These are phyloP conservation scores for Octodonta nipae DNA, from an alignment of 2,888 invertebrate genomes.

Conservation along the genomic window DNA sequence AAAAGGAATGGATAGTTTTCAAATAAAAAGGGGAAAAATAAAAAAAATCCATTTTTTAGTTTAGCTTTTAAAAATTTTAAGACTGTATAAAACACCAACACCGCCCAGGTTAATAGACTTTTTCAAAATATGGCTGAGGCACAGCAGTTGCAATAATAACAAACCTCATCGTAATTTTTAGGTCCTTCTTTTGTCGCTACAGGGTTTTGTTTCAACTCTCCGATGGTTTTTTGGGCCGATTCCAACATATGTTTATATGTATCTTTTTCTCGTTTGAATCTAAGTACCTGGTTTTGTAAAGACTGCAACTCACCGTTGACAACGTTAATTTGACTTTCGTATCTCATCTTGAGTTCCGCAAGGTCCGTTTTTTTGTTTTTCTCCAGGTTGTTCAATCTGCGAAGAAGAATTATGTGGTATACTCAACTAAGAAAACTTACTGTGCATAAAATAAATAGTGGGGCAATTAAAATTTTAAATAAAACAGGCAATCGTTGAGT, in stretches of 20 bases:
- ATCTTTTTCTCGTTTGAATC: constrained; percentile 78
- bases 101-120: too few relatives aligned
- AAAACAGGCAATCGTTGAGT: too few relatives aligned
- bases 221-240: constrained; percentile 70
- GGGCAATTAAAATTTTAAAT: too few relatives aligned
- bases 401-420: too few relatives aligned
- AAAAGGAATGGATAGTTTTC: too few relatives aligned
- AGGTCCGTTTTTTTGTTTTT: constrained; percentile 64
- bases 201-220: constrained; percentile 54
- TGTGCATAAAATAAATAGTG: too few relatives aligned
- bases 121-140: too few relatives aligned
- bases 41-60: too few relatives aligned
- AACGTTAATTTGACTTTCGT: constrained; percentile 70
- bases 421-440: constrained; percentile 13
- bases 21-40: too few relatives aligned
- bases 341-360: constrained; percentile 66
- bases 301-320: constrained; percentile 72
- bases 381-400: constrained; percentile 46
- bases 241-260: constrained; percentile 82
- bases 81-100: too few relatives aligned
- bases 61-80: too few relatives aligned
- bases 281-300: constrained; percentile 62
- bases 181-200: constrained; percentile 39
- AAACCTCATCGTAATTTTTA: constrained; percentile 59
- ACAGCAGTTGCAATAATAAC: too few relatives aligned